Evolutionary conservation across 2,888 invertebrate species (phyloP).

Genomic region (Cephus nigrinus): DNA sequence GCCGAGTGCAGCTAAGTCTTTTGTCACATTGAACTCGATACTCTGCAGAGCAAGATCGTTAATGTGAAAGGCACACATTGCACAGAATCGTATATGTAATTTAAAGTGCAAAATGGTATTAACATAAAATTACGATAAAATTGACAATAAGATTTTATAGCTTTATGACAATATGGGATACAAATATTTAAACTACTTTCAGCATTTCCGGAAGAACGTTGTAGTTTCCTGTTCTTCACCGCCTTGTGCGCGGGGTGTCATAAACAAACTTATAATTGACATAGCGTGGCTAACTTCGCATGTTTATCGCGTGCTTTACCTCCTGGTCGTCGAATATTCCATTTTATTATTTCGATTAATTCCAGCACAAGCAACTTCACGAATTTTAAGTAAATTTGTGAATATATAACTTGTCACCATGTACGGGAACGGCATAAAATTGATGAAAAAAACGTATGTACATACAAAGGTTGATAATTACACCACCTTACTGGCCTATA

Average conservation of each 20-base stretch:
- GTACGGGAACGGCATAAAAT: conserved; percentile 38
- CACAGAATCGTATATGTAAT: not conserved
- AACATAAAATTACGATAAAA: not conserved
- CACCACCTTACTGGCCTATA: no score
- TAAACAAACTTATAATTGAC: no score
- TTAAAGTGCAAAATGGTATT: not conserved
- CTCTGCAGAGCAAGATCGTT: conserved; percentile 21
- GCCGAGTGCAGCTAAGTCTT: conserved; percentile 24
- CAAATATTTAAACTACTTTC: not conserved
- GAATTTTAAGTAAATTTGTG: conserved; percentile 4
- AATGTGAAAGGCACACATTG: not conserved
- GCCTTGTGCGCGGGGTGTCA: not conserved
- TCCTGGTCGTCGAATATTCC: no score
- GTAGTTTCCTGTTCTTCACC: not conserved
- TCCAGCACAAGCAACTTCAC: not conserved
- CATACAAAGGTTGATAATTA: conserved; percentile 3
- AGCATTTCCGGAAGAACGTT: not conserved
- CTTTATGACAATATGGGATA: no score
- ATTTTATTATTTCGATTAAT: not conserved
- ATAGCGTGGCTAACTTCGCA: no score
- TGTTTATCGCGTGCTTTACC: no score
- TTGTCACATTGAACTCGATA: conserved; percentile 30
- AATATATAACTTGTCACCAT: conserved; percentile 25
- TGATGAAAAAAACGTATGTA: conserved; percentile 47
- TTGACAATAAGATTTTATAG: not conserved